Evolutionary conservation across 2,113 vertebrate genomes (phyloP), one percentile per base, ranked within the genome.

Genomic region (Odocoileus virginianus): DNA sequence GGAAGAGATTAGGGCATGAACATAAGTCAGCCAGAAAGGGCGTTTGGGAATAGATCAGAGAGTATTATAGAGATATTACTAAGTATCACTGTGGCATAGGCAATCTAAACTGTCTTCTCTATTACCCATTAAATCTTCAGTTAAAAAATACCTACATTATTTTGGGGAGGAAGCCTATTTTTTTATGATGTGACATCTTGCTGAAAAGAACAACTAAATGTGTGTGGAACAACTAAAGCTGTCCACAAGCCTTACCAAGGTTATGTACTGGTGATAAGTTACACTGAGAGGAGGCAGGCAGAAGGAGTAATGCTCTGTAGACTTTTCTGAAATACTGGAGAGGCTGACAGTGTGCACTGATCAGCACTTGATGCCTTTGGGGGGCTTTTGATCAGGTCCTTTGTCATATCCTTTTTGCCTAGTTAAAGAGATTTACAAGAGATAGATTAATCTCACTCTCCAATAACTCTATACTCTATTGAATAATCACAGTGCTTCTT

Each of bases 401-500:
- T 87, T 90, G 92, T 95, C 86, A 93, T 91, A 91, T 84, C 43
- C 64, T 84, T 92, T 95, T 94, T 87, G 50, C 79, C 79, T 57
- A 60, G 55, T 92, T 97, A 84, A 87, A 60, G 17, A 94, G 91
- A 94, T 82, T 98, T 94, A 91, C 21, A 88, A 88, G 47, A 92
- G 58, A 74, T 84, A 84, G 64, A 95, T 87, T 95, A 55, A 91
- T 40, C 76, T 95, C 76, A 85, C 60, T 88, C 84, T 82, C 76
- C 52, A 93, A 64, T 92, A 95, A 86, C 87, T 92, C 88, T 88
- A 52, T 15, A 81, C 50, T 90, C 89, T 64, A 64, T 15, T 94
- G 81, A 98, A 85, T 85, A 94, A 96, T 91, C 47, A 95, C 25
- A 74, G 47, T 97, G 67, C n/a, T 94, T 93, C 81, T 96, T 87